Evolutionary conservation across 2,797 vertebrate genomes (phyloP), one percentile per base, ranked within the genome.

Genomic region (Gambelia wislizenii): DNA sequence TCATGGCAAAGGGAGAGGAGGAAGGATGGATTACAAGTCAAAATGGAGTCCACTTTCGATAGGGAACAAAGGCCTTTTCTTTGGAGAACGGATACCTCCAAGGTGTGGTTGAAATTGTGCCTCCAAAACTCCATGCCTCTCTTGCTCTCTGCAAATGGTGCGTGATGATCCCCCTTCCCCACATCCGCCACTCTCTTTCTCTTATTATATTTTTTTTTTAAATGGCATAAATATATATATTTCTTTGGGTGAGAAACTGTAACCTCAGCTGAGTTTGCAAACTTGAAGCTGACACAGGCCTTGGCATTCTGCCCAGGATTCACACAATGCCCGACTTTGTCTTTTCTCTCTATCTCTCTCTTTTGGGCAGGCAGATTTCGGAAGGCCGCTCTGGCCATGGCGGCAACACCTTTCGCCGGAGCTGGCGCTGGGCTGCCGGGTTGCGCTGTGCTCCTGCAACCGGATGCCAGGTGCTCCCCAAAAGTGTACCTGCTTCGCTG

Each of bases 81-180:
- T 47, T 79, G 83, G 86, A 77, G 92, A 91, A 86, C 81, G 87
- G 85, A 88, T 94, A 16, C 67, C 88, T 91, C 88, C 87, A 59
- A 89, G 92, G 56, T 81, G 93, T 56, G 94, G 93, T 92, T 93
- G 89, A 92, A 94, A 92, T 52, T 2, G 2, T 56, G 7, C 93
- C 93, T 94, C 89, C 44, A n/a, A 88, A 74, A 88, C 91, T 78
- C 87, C 1, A 44, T 84, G 91, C 89, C 49, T 75, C 56, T 92
- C 90, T 64, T 69, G 87, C 91, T 89, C 90, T 30, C 82, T 70
- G 91, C 94, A 97, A 97, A 97, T 96, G 97, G 96, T 93, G 97
- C 97, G 92, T 97, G 97, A 96, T 96, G 25, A 2, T 81, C 89
- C 67, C 64, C n/a, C 83, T 89, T 93, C 94, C 89, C 87, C 75